These are phyloP conservation scores for Chloropsis hardwickii DNA, from an alignment of 2,113 vertebrate species.

Conservation along the genomic window DNA sequence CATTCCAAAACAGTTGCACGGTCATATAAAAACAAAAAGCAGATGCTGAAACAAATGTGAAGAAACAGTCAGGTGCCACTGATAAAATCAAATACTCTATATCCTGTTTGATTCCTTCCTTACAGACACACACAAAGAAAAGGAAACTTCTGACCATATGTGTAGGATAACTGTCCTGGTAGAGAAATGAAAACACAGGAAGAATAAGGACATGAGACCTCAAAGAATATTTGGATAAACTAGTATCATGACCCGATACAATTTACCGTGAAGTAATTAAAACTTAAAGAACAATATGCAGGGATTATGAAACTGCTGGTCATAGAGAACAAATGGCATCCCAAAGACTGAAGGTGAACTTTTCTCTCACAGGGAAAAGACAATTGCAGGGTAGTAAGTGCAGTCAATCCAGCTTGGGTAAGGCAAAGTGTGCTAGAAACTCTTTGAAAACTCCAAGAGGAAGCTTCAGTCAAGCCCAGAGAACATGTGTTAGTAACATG, in stretches of 20 bases:
- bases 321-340: background rate
- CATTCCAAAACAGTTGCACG: background rate
- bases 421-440: background rate
- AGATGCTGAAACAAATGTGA: background rate
- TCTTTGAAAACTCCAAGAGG: background rate
- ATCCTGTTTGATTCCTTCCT: background rate
- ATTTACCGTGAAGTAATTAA: background rate
- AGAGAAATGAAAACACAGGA: background rate
- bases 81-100: background rate
- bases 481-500: background rate
- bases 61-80: background rate
- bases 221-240: background rate
- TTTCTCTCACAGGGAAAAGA: background rate
- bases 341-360: background rate
- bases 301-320: background rate
- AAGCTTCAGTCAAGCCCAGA: background rate
- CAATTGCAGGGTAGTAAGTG: background rate
- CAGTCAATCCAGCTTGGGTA: background rate
- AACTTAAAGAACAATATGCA: background rate
- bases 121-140: background rate
- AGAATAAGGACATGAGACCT: background rate
- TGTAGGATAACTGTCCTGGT: background rate
- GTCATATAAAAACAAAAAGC: background rate
- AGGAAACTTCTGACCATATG: background rate
- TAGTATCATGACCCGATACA: background rate